Percentiles rank a stretch among this genome's conserved stretches.
Conservation (phyloP, 2,797 vertebrate genomes). For the Eutrigla gurnardus region DNA sequence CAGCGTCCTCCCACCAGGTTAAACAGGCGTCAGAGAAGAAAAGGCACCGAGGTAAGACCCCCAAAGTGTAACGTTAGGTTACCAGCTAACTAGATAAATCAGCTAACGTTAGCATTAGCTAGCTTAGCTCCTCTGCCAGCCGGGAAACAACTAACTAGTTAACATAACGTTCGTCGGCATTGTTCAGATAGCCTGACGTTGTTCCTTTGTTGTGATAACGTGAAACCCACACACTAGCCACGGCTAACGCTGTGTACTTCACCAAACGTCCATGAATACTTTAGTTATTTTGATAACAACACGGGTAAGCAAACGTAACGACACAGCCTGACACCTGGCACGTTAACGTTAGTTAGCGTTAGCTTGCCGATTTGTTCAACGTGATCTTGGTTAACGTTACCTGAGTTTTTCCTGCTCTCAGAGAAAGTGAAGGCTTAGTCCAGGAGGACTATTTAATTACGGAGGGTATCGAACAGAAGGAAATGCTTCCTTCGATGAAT, state of each 20-base stretch:
- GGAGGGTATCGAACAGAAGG: neutral
- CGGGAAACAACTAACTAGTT: neutral
- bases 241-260: neutral
- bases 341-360: constrained; percentile 35
- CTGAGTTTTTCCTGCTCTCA: constrained; percentile 57
- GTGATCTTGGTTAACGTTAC: constrained; percentile 38
- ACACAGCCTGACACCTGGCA: neutral
- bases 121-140: neutral
- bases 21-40: too few species aligned
- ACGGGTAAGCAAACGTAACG: neutral
- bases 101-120: neutral
- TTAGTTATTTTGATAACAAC: accelerated
- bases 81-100: too few species aligned
- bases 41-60: neutral
- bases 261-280: neutral
- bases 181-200: neutral
- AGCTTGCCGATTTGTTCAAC: neutral
- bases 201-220: neutral
- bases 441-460: constrained; percentile 22
- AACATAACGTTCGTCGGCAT: neutral
- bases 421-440: constrained; percentile 27
- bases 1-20: too few species aligned
- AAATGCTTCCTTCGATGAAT: neutral
- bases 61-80: neutral
- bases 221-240: neutral